These are phyloP conservation scores for Malurus alboscapulatus DNA, from an alignment of 2,113 vertebrate species.

Conservation along the genomic window DNA sequence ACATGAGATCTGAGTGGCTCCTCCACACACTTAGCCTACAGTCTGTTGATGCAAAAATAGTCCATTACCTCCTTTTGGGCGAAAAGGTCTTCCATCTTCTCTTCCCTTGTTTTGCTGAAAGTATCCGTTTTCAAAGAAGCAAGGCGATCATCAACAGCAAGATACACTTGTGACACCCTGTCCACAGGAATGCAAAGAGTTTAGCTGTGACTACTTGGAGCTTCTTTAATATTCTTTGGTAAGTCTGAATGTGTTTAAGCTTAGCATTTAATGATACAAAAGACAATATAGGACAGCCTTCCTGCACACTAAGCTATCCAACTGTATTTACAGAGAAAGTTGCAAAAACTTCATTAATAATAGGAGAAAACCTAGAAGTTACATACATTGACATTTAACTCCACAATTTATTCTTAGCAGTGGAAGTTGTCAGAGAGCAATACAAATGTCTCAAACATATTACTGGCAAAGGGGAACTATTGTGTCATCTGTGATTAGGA, in stretches of 20 bases:
- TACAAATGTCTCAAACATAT: not conserved
- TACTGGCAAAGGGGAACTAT: not conserved
- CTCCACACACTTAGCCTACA: not conserved
- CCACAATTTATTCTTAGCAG: not conserved
- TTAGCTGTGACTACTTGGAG: not conserved
- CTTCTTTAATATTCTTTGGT: not conserved
- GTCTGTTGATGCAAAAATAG: not conserved
- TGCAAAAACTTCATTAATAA: not conserved
- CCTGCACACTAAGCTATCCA: not conserved
- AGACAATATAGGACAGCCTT: not conserved
- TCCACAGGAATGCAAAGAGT: not conserved
- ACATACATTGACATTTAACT: not conserved
- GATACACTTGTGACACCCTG: constrained; percentile 91
- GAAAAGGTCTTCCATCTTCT: constrained; percentile 99
- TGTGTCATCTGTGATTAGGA: not conserved
- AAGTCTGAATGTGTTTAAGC: not conserved
- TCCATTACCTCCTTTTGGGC: constrained; percentile 92
- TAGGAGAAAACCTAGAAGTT: not conserved
- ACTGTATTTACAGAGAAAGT: not conserved
- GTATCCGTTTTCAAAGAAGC: constrained; percentile 96
- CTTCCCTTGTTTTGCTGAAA: constrained; percentile 95
- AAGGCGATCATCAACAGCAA: constrained; percentile 94
- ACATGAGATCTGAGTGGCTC: not conserved
- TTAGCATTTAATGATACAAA: not conserved
- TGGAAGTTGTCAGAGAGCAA: not conserved